Evolutionary conservation across 2,888 invertebrate species (phyloP), one percentile per base, ranked within the genome.

Genomic region (Bhutanitis thaidina): DNA sequence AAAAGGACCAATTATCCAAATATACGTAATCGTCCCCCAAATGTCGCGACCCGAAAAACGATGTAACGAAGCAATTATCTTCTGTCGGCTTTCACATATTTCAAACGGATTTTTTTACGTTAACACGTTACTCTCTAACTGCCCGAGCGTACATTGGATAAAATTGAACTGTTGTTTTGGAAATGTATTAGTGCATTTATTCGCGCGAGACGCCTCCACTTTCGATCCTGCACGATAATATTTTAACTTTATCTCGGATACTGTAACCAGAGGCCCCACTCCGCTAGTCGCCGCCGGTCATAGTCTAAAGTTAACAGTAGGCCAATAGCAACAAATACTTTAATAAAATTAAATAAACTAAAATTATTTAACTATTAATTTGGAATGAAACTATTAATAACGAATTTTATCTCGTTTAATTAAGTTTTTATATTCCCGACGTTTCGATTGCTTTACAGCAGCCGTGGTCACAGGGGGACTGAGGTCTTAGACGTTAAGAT

Each of bases 191-290:
- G 80, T 69, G 74, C 80, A 80, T 78, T 81, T 79, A 80, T 76
- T 76, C 75, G 75, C 76, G 68, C 73, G 71, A 64, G 74, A 71
- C 74, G 74, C 69, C 69, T 65, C 71, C 68, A 69, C 75, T 68
- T 73, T 77, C 82, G 82, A 86, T 84, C 71, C 73, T 54, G 65
- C 59, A 69, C 80, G 85, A 85, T 87, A 82, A 83, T 87, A 87
- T 83, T 84, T 86, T 83, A 86, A 77, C 83, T 81, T 79, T 85
- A 85, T 83, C 83, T 80, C 70, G 78, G 73, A 77, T 77, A 69
- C 69, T 74, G 77, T 77, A 78, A 80, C 79, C 73, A 76, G 80
- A 72, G 74, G 74, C 70, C 69, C 71, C 65, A 34, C 59, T 60
- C 60, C 52, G 51, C 46, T 58, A 56, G 32, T 40, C 3, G 15